Evolutionary conservation across 2,797 vertebrate genomes (phyloP), one percentile per base, ranked within the genome.

Genomic region (Phrynocephalus guinanensis): DNA sequence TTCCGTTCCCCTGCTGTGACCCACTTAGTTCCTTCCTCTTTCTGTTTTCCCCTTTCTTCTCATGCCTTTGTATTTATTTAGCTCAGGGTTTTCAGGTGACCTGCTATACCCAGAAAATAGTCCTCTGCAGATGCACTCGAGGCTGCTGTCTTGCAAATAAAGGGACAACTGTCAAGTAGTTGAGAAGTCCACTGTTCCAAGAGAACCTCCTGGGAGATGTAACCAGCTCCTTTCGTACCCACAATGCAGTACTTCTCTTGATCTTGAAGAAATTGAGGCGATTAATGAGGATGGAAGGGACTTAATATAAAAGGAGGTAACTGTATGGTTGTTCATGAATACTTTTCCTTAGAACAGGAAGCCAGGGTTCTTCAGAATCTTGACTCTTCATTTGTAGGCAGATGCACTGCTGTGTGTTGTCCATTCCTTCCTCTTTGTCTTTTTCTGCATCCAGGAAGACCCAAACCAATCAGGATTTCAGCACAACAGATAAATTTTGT

Each of bases 11-110:
- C 0, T 83, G 79, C 75, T 38, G 60, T 87, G 86, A 60, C 79
- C 81, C 0, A 4, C 13, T 28, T 82, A 71, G 83, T 56, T 82
- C 48, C 28, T 60, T 48, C 30, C 56, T 68, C 3, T 60, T 15
- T 52, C 86, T 11, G 68, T 82, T 56, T 87, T 87, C 67, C 48
- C 13, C 88, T 79, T 75, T 71, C 9, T 67, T 70, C 71, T 10
- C 13, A 67, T n/a, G 67, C 52, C 8, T 60, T 38, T 33, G 38
- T 16, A 26, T 73, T 84, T 33, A 11, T 75, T 84, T 52, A 56
- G 48, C 44, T 85, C 71, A 67, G 22, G 44, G 56, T 44, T 60
- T 82, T 76, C 60, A 8, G 86, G 24, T 72, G 11, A 56, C 0
- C 0, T 1, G 0, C 7, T 80, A 44, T 44, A 44, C 30, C 76